A percentile compares a stretch with the other conserved stretches of the same genome.
These are phyloP conservation scores for Hypocryptadius cinnamomeus DNA, from an alignment of 2,113 vertebrate species.

Conservation along the genomic window DNA sequence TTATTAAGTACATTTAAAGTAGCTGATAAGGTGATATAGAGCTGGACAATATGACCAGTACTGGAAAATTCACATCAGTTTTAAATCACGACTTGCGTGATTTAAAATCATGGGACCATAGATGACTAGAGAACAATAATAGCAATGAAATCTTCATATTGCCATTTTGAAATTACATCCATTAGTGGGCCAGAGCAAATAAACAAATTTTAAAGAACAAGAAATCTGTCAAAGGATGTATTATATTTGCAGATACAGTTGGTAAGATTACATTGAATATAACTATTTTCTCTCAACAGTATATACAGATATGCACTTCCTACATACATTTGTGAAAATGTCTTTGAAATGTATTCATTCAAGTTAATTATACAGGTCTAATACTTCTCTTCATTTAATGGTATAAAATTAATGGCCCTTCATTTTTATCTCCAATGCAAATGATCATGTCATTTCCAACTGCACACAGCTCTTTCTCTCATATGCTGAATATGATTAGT, in stretches of 20 bases:
- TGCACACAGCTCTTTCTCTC: conserved; percentile 27
- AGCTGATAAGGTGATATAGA: not conserved
- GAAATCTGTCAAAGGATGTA: not conserved
- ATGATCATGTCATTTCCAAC: conserved; percentile 59
- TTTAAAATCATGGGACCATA: not conserved
- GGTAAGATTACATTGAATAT: not conserved
- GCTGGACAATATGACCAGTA: not conserved
- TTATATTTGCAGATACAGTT: not conserved
- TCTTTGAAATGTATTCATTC: conserved; percentile 63
- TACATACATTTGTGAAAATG: conserved; percentile 28
- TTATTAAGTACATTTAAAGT: not conserved
- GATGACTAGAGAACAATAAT: not conserved
- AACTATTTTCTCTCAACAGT: not conserved
- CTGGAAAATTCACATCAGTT: not conserved
- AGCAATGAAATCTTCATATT: not conserved
- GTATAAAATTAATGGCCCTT: conserved; percentile 73
- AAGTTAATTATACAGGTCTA: conserved; percentile 66
- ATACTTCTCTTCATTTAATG: conserved; percentile 66
- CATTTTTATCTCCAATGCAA: conserved; percentile 67
- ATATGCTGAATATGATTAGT: conserved; percentile 54
- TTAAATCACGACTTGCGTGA: not conserved
- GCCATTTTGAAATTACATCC: not conserved
- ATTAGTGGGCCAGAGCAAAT: not conserved
- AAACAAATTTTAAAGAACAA: not conserved
- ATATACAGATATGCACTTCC: not conserved